Conservation (phyloP, 2,797 vertebrate genomes). For the Argentina silus region DNA sequence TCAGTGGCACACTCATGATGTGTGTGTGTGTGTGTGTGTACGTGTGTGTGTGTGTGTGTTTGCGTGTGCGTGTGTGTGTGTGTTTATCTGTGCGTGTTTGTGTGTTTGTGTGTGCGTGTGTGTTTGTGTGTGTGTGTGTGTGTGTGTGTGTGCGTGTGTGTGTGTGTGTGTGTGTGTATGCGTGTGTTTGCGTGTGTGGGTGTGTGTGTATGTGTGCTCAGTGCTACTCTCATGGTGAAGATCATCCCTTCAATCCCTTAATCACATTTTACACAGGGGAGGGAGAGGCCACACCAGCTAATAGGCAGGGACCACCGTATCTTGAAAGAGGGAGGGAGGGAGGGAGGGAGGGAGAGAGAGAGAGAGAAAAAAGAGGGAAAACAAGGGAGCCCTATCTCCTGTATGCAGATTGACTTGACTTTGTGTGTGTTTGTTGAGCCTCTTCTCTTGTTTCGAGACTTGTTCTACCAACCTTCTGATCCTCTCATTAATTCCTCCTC, state of each 20-base stretch:
- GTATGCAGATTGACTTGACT: too few relatives aligned
- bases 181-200: too few relatives aligned
- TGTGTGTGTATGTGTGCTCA: not conserved
- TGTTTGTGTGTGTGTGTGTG: too few relatives aligned
- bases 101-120: too few relatives aligned
- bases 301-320: not conserved
- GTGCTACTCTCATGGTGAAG: not conserved
- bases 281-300: not conserved
- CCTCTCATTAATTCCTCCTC: not conserved
- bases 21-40: too few relatives aligned
- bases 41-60: too few relatives aligned
- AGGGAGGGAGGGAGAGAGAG: not conserved
- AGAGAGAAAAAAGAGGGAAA: conserved; percentile 6
- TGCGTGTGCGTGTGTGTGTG: too few relatives aligned
- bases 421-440: too few relatives aligned
- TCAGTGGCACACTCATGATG: not conserved
- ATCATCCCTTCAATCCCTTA: not conserved
- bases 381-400: not conserved
- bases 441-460: too few relatives aligned
- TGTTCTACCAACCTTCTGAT: not conserved
- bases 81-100: too few relatives aligned
- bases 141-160: too few relatives aligned
- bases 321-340: not conserved
- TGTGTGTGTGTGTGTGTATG: not conserved
- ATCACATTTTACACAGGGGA: not conserved